A percentile compares a stretch with the other conserved stretches of the same genome.
Conservation (phyloP, 2,797 vertebrate genomes). For the Chelon auratus region DNA sequence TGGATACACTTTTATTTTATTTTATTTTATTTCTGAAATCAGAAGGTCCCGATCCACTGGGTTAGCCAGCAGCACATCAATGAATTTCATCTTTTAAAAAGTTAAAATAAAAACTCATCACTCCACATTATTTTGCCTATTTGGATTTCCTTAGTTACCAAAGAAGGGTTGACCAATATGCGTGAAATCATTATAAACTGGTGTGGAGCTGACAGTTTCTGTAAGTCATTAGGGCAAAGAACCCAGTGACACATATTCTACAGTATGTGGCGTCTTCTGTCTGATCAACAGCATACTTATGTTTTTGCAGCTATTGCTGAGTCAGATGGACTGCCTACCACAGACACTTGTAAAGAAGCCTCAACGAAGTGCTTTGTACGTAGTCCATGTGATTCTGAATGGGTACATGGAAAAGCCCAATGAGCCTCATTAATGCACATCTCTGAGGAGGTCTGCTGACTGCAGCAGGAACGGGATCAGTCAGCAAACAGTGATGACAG, state of each 20-base stretch:
- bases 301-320: slow-evolving; percentile 61
- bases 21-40: slow-evolving; percentile 8
- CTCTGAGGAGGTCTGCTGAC: slow-evolving; percentile 73
- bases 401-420: slow-evolving; percentile 36
- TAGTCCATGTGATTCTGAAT: slow-evolving; percentile 49
- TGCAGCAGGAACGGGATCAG: slow-evolving; percentile 50
- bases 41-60: slow-evolving; percentile 13
- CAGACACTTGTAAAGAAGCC: slow-evolving; percentile 57
- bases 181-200: slow-evolving; percentile 45
- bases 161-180: slow-evolving; percentile 46
- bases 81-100: slow-evolving; percentile 53
- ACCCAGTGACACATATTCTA: slow-evolving; percentile 29
- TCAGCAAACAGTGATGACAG: slow-evolving; percentile 61
- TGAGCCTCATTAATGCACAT: slow-evolving; percentile 47
- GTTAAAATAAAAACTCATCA: slow-evolving; percentile 53
- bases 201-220: slow-evolving; percentile 51
- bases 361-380: slow-evolving; percentile 59
- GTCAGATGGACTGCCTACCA: slow-evolving; percentile 60
- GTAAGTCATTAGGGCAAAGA: slow-evolving; percentile 62
- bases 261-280: slow-evolving; percentile 53
- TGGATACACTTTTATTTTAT: background rate
- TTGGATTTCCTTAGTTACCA: slow-evolving; percentile 34
- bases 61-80: slow-evolving; percentile 32
- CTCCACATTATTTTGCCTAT: slow-evolving; percentile 51
- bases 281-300: slow-evolving; percentile 71